Evolutionary conservation across 2,888 invertebrate species (phyloP), one percentile per base, ranked within the genome.

Genomic region (Flexamia atlantica): DNA sequence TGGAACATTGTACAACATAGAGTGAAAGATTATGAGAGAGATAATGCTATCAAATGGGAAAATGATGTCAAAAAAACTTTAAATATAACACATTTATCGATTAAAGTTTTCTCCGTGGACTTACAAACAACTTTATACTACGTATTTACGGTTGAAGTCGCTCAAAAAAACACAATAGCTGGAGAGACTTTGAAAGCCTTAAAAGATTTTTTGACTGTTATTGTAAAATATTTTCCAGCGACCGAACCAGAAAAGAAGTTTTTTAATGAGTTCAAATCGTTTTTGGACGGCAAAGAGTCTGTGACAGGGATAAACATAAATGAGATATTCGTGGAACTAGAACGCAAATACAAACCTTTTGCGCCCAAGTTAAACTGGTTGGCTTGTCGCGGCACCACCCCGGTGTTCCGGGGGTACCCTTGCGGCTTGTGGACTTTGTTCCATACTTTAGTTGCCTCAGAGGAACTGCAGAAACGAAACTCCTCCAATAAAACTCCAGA

Each of bases 401-500:
- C 70, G n/a, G n/a, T 7, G 4, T 32, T 70, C 9, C 3, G 70
- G 32, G 70, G 70, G 2, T 70, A 70, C n/a, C 70, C 70, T 30
- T 70, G 70, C 25, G n/a, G 9, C 4, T 36, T 70, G n/a, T 70
- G 70, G 70, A 70, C 32, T 7, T 32, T 70, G 36, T 70, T 70
- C 32, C 70, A 70, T 25, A 70, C 70, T 36, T 36, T 70, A 17
- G 20, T 32, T 2, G 70, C 23, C 5, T n/a, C 7, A 20, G 70
- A 70, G n/a, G 60, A 60, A 25, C 23, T 60, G 20, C 60, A 60
- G 5, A 17, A 60, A 12, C 7, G 53, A n/a, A 17, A 53, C 53
- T n/a, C n/a, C n/a, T 25, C 23, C 60, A 1, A 70, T 3, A 9
- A 7, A 28, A 94, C 95, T n/a, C 0, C 91, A 93, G 94, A 94